These are phyloP conservation scores for Azorinus chamasolen DNA, from an alignment of 2,888 invertebrate genomes.

Conservation along the genomic window DNA sequence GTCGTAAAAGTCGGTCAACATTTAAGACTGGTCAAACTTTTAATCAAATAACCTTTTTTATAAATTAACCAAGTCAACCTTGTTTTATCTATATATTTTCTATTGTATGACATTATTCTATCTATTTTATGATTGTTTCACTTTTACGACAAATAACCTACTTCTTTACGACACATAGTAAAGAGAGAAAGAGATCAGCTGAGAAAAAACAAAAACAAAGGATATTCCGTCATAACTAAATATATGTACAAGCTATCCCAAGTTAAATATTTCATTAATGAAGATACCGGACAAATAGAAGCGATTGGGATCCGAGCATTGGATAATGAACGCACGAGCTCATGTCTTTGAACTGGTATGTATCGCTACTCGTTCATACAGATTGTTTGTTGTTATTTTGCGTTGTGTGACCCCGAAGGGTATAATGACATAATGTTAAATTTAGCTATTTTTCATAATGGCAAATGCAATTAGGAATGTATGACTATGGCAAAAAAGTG, in stretches of 20 bases:
- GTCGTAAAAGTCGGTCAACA: constrained; percentile 27
- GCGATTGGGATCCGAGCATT: constrained; percentile 1
- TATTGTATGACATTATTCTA: neutral
- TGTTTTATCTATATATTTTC: neutral
- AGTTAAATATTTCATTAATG: neutral
- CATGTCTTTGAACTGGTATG: constrained; percentile 77
- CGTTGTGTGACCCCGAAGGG: too few relatives aligned
- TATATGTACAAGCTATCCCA: neutral
- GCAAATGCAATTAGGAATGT: too few relatives aligned
- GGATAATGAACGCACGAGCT: constrained; percentile 76
- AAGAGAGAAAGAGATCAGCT: constrained; percentile 31
- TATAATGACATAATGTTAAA: too few relatives aligned
- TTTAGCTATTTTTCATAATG: too few relatives aligned
- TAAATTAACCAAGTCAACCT: neutral
- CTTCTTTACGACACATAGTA: constrained; percentile 40
- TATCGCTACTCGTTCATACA: too few relatives aligned
- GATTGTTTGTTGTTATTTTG: too few relatives aligned
- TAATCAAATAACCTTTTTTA: neutral
- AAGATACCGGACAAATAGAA: constrained; percentile 3
- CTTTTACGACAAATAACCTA: constrained; percentile 46
- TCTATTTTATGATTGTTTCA: neutral
- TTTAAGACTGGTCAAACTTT: neutral
- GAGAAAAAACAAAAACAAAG: constrained; percentile 54
- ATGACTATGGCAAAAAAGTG: too few relatives aligned
- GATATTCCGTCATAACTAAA: constrained; percentile 54